Evolutionary conservation across 1,140 invertebrate genomes (phyloP).

Genomic region (Psilanteris sp.): DNA sequence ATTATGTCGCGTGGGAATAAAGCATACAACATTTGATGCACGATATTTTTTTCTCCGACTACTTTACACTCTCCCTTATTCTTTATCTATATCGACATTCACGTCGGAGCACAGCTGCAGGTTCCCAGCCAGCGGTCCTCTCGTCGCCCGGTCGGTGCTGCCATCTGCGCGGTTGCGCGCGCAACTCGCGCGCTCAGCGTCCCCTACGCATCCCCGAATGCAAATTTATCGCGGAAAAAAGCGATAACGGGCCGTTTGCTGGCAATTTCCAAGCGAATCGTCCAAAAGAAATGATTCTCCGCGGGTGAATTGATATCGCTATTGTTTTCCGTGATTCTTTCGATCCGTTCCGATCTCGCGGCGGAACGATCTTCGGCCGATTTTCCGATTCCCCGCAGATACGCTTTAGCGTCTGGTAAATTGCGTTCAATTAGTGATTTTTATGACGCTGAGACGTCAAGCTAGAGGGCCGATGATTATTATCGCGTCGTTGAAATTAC

Average conservation of each 20-base stretch:
- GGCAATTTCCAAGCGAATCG: too few species aligned
- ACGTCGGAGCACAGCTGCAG: constrained; percentile 54
- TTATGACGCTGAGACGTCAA: constrained; percentile 55
- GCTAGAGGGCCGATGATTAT: constrained; percentile 47
- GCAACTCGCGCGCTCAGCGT: too few species aligned
- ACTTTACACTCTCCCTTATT: constrained; percentile 51
- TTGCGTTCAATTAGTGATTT: constrained; percentile 60
- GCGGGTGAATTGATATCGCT: too few species aligned
- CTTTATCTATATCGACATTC: constrained; percentile 52
- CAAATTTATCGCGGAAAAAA: too few species aligned
- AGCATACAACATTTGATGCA: constrained; percentile 49
- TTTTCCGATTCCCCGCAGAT: too few species aligned
- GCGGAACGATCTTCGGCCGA: too few species aligned
- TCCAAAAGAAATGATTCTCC: too few species aligned
- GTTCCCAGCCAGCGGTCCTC: constrained; percentile 39
- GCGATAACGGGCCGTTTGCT: too few species aligned
- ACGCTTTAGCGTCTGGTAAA: constrained; percentile 39
- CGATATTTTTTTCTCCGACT: constrained; percentile 34
- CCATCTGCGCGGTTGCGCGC: constrained; percentile 41
- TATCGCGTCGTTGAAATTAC: constrained; percentile 61
- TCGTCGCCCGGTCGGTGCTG: constrained; percentile 52
- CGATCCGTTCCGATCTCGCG: too few species aligned
- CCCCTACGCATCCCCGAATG: not conserved
- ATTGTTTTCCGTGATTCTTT: not conserved
- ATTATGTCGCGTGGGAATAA: constrained; percentile 64